Percentiles rank a stretch among this genome's conserved stretches.
Evolutionary conservation across 2,888 invertebrate species (phyloP).

Genomic region (Desoria tigrina): DNA sequence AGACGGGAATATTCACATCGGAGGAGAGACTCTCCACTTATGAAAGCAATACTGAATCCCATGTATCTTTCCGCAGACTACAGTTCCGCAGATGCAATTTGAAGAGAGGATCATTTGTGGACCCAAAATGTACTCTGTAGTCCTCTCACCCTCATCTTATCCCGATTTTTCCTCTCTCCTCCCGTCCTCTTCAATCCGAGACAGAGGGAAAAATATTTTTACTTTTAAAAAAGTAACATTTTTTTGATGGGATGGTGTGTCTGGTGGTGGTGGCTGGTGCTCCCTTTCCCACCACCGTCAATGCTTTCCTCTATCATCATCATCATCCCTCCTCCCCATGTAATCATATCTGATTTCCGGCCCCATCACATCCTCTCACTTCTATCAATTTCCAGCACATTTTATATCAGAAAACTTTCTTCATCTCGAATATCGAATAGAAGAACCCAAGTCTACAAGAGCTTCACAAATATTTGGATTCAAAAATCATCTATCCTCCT

Average conservation of each 20-base stretch:
- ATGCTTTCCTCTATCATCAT: background rate
- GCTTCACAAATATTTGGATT: conserved; percentile 8
- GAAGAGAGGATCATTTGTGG: background rate
- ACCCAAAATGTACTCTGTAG: background rate
- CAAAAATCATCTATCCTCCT: background rate
- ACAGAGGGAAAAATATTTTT: too few species aligned
- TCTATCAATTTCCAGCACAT: background rate
- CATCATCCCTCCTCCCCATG: background rate
- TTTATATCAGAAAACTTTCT: conserved; percentile 5
- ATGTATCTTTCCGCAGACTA: too few species aligned
- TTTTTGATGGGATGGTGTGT: conserved; percentile 12
- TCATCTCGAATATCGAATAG: background rate
- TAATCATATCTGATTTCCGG: conserved; percentile 11
- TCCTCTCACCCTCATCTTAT: background rate
- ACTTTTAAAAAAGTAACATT: background rate
- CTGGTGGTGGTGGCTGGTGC: conserved; percentile 4
- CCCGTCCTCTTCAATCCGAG: too few species aligned
- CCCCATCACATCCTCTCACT: conserved; percentile 5
- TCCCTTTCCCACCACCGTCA: background rate
- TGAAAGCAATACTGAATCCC: too few species aligned
- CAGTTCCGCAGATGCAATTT: conserved; percentile 1
- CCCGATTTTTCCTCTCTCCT: too few species aligned
- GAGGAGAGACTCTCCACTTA: too few species aligned
- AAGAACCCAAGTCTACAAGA: background rate
- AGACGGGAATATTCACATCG: too few species aligned